Conservation (phyloP, 1,140 invertebrate species). For the Panulirus ornatus region DNA sequence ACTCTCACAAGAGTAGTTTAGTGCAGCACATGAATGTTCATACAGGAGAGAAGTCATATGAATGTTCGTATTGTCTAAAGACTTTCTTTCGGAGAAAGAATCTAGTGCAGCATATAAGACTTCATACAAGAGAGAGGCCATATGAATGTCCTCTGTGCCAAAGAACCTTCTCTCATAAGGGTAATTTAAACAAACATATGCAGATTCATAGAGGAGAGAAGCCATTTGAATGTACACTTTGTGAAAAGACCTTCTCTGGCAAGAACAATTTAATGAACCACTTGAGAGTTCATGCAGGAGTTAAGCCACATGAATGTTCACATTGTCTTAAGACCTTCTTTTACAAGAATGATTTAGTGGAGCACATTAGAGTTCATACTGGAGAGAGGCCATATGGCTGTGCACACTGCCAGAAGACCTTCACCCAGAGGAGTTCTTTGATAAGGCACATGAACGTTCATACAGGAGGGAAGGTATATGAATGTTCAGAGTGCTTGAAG, state of each 20-base stretch:
- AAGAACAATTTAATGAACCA: not conserved
- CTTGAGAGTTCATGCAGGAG: slow-evolving; percentile 6
- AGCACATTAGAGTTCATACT: slow-evolving; percentile 24
- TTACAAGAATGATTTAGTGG: slow-evolving; percentile 14
- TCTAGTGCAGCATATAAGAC: slow-evolving; percentile 74
- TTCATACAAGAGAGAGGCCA: slow-evolving; percentile 27
- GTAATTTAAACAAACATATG: slow-evolving; percentile 9
- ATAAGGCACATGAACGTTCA: slow-evolving; percentile 18
- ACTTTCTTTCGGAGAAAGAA: slow-evolving; percentile 75
- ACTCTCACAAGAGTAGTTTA: not conserved
- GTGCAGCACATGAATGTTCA: slow-evolving; percentile 24
- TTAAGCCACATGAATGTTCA: slow-evolving; percentile 24
- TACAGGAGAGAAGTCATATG: not conserved
- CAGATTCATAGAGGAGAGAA: slow-evolving; percentile 9
- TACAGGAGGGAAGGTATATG: not conserved
- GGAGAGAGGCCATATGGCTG: slow-evolving; percentile 30
- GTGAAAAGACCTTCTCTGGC: not conserved
- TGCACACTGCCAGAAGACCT: slow-evolving; percentile 18
- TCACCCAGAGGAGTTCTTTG: slow-evolving; percentile 1
- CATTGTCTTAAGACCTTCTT: slow-evolving; percentile 28
- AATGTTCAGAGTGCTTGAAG: not conserved
- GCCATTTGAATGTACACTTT: slow-evolving; percentile 53
- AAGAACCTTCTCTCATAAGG: slow-evolving; percentile 66
- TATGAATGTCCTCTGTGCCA: slow-evolving; percentile 68
- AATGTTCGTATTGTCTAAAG: not conserved